Evolutionary conservation across 2,888 invertebrate genomes (phyloP), one percentile per base, ranked within the genome.

Genomic region (Caradrina kadenii): DNA sequence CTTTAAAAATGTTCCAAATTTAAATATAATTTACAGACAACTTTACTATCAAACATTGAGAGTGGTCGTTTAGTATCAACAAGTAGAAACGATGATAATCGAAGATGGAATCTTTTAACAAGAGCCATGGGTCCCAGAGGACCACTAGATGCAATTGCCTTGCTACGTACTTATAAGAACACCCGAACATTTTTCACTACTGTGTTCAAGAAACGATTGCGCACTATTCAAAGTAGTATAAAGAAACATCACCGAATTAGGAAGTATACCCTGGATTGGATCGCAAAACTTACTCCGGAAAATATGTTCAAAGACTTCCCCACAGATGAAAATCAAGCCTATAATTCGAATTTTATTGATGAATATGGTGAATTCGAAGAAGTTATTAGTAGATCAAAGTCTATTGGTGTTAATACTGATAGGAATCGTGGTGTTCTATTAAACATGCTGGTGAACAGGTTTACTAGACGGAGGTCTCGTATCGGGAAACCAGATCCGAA

Each of bases 371-470:
- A 55, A 52, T 59, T 59, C 19, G 48, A 65, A 2, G 39, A 60
- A 56, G 31, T 35, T 10, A 13, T 31, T 1, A 50, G n/a, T n/a
- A 63, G 66, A 68, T 61, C 62, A 1, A 80, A 63, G n/a, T 76
- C 77, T 42, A 26, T 80, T 10, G 79, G 77, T 50, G 39, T 76
- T 10, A 79, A 68, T 22, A 79, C 79, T 15, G 73, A 69, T 10
- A 77, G 58, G 52, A 68, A 73, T 39, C 64, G 63, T 13, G 26
- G 67, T 15, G 3, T 31, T 22, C 31, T 72, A 22, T 10, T 68
- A 2, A 72, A 60, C 11, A 48, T 55, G 42, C 17, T 78, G n/a
- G 7, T 80, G 6, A 76, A 63, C 2, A 66, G 52, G 13, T 76
- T 76, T 54, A 50, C n/a, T 10, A 64, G 63, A 22, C 64, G 67